Percentiles rank a stretch among this genome's conserved stretches.
phyloP scores from a whole-genome alignment of 2,888 invertebrate species.

The Scelioninae gen. 2 region DNA sequence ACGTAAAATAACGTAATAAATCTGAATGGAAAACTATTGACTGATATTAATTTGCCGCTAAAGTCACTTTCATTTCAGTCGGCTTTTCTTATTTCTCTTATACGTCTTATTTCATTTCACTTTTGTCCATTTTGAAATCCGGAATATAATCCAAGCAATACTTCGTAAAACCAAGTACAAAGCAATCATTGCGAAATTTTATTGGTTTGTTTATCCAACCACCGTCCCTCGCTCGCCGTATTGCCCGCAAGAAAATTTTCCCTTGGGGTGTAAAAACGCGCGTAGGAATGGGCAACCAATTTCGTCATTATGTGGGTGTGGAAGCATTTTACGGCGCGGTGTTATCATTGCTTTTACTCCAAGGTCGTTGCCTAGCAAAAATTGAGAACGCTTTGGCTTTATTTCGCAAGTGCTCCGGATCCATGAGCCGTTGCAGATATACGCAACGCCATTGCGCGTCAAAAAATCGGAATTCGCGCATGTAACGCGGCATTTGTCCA shows the following conservation, averaged over 20 bases:
- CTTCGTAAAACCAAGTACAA: no score
- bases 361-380: conserved; percentile 11
- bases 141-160: no score
- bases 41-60: no score
- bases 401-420: conserved; percentile 3
- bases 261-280: background rate
- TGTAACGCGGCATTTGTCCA: background rate
- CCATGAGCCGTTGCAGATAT: background rate
- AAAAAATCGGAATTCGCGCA: conserved; percentile 4
- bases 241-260: conserved; percentile 2
- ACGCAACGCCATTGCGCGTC: background rate
- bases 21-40: no score
- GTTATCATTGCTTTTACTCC: conserved; percentile 24
- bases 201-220: background rate
- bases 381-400: background rate
- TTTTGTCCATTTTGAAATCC: no score
- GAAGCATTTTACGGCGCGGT: conserved; percentile 4
- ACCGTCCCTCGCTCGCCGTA: background rate
- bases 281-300: conserved; percentile 25
- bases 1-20: no score
- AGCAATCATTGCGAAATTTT: no score
- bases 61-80: no score
- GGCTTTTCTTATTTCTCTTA: no score
- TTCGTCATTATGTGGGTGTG: conserved; percentile 47
- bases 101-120: no score